phyloP scores from a whole-genome alignment of 2,797 vertebrate genomes.

The Sebastes umbrosus region DNA sequence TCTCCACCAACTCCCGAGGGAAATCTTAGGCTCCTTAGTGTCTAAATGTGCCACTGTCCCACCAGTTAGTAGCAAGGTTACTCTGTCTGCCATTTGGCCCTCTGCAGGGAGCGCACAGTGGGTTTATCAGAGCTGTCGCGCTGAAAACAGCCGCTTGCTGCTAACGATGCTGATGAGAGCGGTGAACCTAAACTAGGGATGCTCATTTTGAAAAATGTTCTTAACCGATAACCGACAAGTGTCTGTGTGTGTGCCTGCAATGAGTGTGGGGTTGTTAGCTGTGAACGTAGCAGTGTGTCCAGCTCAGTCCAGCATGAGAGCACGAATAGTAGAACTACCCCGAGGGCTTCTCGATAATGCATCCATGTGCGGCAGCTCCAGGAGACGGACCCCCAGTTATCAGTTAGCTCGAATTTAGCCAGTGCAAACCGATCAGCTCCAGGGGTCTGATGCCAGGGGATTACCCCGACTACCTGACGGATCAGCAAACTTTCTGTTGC shows the following conservation, averaged over 20 bases:
- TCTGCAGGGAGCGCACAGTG: neutral
- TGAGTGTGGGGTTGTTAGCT: no score
- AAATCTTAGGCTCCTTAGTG: neutral
- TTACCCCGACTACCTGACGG: neutral
- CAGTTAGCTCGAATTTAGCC: neutral
- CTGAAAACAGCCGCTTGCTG: neutral
- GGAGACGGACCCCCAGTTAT: neutral
- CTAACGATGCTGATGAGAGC: neutral
- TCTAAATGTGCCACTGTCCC: neutral
- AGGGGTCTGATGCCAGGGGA: neutral
- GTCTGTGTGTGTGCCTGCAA: no score
- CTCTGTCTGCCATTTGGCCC: neutral
- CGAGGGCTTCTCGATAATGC: no score
- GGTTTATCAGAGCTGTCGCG: neutral
- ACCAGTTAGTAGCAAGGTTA: neutral
- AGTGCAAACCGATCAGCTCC: neutral
- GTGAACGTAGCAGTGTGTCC: no score
- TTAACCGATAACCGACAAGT: no score
- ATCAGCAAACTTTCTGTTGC: neutral
- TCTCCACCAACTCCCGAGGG: neutral
- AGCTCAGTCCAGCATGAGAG: neutral
- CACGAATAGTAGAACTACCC: neutral
- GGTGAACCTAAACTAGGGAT: neutral
- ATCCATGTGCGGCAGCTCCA: neutral
- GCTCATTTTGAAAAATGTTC: no score